Evolutionary conservation across 1,140 invertebrate species (phyloP).

Genomic region (Sweltsa coloradensis): DNA sequence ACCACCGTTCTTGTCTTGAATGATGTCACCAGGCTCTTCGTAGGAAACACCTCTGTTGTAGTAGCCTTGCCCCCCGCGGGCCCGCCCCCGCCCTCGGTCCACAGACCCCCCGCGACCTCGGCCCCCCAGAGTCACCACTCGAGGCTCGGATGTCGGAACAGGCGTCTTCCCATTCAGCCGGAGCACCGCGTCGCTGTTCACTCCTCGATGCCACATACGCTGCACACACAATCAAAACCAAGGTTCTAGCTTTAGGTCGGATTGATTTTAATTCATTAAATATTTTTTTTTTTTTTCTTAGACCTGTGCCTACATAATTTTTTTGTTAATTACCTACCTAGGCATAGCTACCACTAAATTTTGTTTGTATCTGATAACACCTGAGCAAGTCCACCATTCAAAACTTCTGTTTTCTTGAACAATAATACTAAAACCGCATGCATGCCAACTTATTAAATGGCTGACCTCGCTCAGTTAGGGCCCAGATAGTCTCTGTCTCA

Average conservation of each 20-base stretch:
- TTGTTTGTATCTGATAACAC: too few species aligned
- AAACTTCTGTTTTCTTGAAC: too few species aligned
- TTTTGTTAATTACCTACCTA: too few species aligned
- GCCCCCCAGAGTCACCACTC: conserved; percentile 17
- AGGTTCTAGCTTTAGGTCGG: neutral
- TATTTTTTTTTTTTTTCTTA: too few species aligned
- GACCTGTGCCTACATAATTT: too few species aligned
- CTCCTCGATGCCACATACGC: conserved; percentile 42
- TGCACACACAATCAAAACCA: conserved; percentile 23
- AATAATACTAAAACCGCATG: too few species aligned
- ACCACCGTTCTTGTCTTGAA: conserved; percentile 4
- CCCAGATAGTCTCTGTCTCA: too few species aligned
- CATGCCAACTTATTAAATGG: too few species aligned
- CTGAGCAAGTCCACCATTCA: too few species aligned
- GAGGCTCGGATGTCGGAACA: conserved; percentile 7
- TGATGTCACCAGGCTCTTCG: conserved; percentile 33
- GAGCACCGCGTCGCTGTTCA: conserved; percentile 41
- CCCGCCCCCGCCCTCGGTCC: conserved; percentile 39
- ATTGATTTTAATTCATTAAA: too few species aligned
- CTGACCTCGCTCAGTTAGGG: too few species aligned
- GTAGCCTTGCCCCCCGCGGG: conserved; percentile 38
- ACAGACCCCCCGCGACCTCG: conserved; percentile 45
- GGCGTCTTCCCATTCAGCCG: conserved; percentile 26
- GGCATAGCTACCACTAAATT: too few species aligned
- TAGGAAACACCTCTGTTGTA: conserved; percentile 40